A percentile compares a stretch with the other conserved stretches of the same genome.
Evolutionary conservation across 2,113 vertebrate species (phyloP).

Genomic region (Elaphurus davidianus): DNA sequence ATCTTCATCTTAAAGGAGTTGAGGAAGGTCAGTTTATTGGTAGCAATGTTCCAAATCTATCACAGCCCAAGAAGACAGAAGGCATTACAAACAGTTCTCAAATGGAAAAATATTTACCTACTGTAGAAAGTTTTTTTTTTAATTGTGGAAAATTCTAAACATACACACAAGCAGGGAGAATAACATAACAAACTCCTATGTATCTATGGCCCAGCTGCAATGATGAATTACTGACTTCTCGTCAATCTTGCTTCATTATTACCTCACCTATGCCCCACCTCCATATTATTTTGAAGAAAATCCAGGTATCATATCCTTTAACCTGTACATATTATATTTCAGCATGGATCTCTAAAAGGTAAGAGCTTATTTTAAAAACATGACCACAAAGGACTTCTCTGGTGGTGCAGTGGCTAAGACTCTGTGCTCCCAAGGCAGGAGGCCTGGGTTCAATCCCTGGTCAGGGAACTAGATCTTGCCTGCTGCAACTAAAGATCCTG

Average conservation of each 20-base stretch:
- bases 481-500: not conserved
- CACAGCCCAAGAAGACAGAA: constrained; percentile 27
- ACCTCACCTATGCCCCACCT: not conserved
- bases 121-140: not conserved
- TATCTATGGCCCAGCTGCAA: not conserved
- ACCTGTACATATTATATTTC: not conserved
- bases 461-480: not conserved
- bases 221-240: not conserved
- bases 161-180: not conserved
- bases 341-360: constrained; percentile 6
- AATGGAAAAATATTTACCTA: not conserved
- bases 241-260: not conserved
- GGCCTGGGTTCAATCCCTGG: not conserved
- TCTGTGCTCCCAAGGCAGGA: not conserved
- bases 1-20: constrained; percentile 99
- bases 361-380: not conserved
- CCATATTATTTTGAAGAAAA: not conserved
- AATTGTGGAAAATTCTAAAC: not conserved
- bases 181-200: not conserved
- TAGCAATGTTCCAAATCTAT: constrained; percentile 97
- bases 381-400: not conserved
- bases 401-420: not conserved
- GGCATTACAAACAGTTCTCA: not conserved
- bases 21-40: constrained; percentile 96
- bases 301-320: not conserved